These are phyloP conservation scores for Lepilemur ruficaudatus DNA, from an alignment of 2,797 vertebrate species.

Conservation along the genomic window DNA sequence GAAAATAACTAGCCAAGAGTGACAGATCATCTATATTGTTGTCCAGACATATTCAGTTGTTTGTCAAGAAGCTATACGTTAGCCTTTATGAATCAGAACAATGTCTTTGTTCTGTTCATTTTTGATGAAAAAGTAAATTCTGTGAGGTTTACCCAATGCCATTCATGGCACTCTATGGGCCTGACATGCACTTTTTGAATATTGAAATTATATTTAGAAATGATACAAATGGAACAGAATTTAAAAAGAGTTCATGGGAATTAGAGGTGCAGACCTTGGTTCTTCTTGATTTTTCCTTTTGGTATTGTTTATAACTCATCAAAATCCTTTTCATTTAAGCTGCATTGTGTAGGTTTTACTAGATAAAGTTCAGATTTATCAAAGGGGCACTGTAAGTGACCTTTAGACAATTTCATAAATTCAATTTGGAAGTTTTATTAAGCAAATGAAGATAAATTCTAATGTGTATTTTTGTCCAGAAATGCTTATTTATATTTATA, in stretches of 20 bases:
- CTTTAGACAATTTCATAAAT: background rate
- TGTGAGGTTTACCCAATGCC: background rate
- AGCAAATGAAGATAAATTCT: background rate
- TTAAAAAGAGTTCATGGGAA: background rate
- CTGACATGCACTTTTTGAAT: background rate
- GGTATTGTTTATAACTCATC: background rate
- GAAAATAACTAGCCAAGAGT: background rate
- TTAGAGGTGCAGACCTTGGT: background rate
- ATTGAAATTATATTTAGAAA: background rate
- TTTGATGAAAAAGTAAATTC: background rate
- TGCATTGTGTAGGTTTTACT: background rate
- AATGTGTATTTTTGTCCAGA: slow-evolving; percentile 27
- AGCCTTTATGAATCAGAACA: background rate
- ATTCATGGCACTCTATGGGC: background rate
- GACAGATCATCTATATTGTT: background rate
- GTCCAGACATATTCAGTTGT: background rate
- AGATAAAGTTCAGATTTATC: background rate
- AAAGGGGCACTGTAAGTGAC: background rate
- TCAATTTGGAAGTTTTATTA: slow-evolving; percentile 23
- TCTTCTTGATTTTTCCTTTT: background rate
- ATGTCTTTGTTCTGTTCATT: background rate
- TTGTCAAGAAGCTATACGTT: background rate
- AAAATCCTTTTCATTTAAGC: background rate
- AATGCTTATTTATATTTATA: slow-evolving; percentile 47
- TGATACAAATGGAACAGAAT: background rate